A percentile compares a stretch with the other conserved stretches of the same genome.
Conservation (phyloP, 2,888 invertebrate species). For the Palloptera scutellata region DNA sequence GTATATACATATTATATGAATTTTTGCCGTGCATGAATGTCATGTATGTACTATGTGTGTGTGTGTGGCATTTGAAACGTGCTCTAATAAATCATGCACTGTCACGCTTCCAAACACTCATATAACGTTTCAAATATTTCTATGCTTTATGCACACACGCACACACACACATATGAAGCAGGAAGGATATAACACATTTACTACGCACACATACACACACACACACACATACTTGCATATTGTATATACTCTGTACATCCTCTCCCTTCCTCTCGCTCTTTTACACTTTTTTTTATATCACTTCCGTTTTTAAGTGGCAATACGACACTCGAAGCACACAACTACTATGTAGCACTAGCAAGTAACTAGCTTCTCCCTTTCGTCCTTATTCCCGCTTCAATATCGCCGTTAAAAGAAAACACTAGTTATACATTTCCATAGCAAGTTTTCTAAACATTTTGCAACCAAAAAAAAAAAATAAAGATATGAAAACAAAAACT, state of each 20-base stretch:
- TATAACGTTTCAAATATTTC: background rate
- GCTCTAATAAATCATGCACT: slow-evolving; percentile 25
- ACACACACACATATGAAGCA: background rate
- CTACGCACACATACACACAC: slow-evolving; percentile 7
- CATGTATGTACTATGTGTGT: background rate
- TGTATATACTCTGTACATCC: slow-evolving; percentile 20
- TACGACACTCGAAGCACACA: background rate
- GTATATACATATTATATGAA: too few species aligned
- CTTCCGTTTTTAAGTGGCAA: slow-evolving; percentile 25
- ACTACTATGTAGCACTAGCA: too few species aligned
- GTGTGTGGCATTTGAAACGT: background rate
- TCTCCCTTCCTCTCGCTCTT: slow-evolving; percentile 12
- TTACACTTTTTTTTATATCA: slow-evolving; percentile 13
- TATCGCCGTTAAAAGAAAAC: too few species aligned
- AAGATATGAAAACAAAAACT: too few species aligned
- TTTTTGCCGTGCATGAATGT: background rate
- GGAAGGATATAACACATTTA: background rate
- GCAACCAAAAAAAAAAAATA: too few species aligned
- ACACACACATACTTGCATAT: slow-evolving; percentile 15
- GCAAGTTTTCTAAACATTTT: too few species aligned
- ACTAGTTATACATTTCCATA: too few species aligned
- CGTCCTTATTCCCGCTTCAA: too few species aligned
- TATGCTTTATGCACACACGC: background rate
- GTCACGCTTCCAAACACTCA: slow-evolving; percentile 20
- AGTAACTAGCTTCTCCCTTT: too few species aligned